phyloP scores from a whole-genome alignment of 2,797 vertebrate genomes.

The Bradypodion pumilum region DNA sequence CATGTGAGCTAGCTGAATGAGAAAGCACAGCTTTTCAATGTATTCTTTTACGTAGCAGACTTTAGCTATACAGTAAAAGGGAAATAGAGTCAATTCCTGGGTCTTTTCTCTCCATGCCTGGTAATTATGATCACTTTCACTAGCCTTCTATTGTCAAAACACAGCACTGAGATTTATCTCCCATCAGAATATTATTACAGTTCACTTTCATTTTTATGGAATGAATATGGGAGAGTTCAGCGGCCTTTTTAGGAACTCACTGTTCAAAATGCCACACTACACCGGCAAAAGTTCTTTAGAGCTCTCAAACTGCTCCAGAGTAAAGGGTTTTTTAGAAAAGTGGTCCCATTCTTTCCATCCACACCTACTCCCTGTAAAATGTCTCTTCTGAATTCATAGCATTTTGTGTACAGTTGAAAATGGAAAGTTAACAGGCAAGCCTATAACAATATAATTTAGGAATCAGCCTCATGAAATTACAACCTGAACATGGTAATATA shows the following conservation, averaged over 20 bases:
- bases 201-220: constrained; percentile 40
- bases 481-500: neutral
- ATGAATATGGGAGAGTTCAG: constrained; percentile 51
- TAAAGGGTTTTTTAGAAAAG: constrained; percentile 29
- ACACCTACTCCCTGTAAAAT: neutral
- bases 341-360: constrained; percentile 23
- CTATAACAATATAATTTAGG: neutral
- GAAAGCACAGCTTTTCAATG: constrained; percentile 37
- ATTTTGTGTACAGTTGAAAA: neutral
- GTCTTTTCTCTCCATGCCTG: constrained; percentile 24
- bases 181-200: constrained; percentile 30
- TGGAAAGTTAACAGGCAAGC: neutral
- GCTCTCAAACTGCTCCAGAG: constrained; percentile 20
- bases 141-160: constrained; percentile 47
- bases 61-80: constrained; percentile 14
- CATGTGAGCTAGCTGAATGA: constrained; percentile 39
- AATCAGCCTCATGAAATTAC: neutral
- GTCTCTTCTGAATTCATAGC: neutral
- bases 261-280: constrained; percentile 44
- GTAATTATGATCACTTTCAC: constrained; percentile 32
- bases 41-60: constrained; percentile 7
- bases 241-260: constrained; percentile 30
- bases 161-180: constrained; percentile 31
- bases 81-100: constrained; percentile 21
- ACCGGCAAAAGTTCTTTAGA: constrained; percentile 41